These are phyloP conservation scores for Drosophila kepulauana DNA, from an alignment of 1,140 invertebrate genomes.

Conservation along the genomic window DNA sequence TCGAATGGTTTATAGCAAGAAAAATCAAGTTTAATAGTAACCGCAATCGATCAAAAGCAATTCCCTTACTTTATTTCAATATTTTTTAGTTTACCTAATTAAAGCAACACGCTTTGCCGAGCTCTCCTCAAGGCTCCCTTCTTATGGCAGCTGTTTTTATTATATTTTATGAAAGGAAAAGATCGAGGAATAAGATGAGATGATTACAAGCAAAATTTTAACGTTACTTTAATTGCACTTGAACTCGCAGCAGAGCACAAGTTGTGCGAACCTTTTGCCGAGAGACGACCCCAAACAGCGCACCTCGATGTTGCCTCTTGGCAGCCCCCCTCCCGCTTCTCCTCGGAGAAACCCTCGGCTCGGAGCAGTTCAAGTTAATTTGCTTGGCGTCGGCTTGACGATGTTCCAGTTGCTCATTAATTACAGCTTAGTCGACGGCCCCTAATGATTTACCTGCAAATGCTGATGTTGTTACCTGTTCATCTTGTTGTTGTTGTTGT, in stretches of 20 bases:
- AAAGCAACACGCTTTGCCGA: not conserved
- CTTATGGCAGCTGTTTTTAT: too few relatives aligned
- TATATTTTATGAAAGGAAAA: conserved; percentile 11
- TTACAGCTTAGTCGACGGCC: conserved; percentile 66
- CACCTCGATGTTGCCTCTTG: too few relatives aligned
- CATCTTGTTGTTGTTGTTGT: conserved; percentile 20
- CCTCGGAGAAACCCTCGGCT: conserved; percentile 12
- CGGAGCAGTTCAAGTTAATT: conserved; percentile 73
- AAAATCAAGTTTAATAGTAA: too few relatives aligned
- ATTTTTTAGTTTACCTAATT: not conserved
- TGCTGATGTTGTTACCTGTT: conserved; percentile 37
- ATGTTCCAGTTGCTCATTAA: conserved; percentile 78
- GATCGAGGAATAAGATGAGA: conserved; percentile 26
- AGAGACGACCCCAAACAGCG: not conserved
- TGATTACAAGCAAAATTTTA: conserved; percentile 70
- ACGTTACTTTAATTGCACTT: conserved; percentile 72
- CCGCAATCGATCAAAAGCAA: too few relatives aligned
- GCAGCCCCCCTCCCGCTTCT: not conserved
- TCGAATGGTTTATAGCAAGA: too few relatives aligned
- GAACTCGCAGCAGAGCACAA: conserved; percentile 35
- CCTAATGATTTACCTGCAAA: conserved; percentile 74
- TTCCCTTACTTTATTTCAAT: not conserved
- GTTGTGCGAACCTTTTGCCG: conserved; percentile 22
- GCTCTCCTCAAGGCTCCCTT: not conserved
- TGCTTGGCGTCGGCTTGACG: conserved; percentile 58